These are phyloP conservation scores for Craterocephalus amniculus DNA, from an alignment of 2,797 vertebrate genomes.

Conservation along the genomic window DNA sequence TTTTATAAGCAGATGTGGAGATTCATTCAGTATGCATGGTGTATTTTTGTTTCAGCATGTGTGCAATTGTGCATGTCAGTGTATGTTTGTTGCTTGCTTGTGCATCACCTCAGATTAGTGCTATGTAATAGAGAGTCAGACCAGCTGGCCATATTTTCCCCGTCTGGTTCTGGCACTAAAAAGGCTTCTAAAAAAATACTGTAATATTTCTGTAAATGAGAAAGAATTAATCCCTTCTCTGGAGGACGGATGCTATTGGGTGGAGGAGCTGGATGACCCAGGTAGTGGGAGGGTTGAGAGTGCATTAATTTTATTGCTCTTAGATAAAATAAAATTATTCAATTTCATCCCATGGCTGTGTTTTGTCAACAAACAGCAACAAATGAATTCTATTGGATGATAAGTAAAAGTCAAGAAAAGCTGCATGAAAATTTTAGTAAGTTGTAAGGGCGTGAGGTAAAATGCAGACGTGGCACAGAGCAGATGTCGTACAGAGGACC, in stretches of 20 bases:
- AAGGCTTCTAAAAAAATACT: conserved; percentile 54
- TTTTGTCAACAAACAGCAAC: conserved; percentile 1
- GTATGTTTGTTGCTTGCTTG: conserved; percentile 30
- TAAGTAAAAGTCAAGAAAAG: background rate
- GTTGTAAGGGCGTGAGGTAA: background rate
- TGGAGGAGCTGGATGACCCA: background rate
- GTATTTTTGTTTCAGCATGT: conserved; percentile 16
- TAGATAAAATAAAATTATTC: conserved; percentile 20
- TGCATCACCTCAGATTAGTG: conserved; percentile 61
- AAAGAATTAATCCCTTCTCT: conserved; percentile 60
- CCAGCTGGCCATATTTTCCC: conserved; percentile 72
- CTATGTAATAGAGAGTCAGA: conserved; percentile 59
- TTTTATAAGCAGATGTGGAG: conserved; percentile 23
- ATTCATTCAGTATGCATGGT: conserved; percentile 12
- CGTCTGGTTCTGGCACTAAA: conserved; percentile 57
- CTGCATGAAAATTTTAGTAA: background rate
- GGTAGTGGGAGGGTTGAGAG: conserved; percentile 7
- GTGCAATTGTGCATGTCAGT: conserved; percentile 5
- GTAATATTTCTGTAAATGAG: conserved; percentile 68
- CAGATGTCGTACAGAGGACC: background rate
- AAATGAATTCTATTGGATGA: background rate
- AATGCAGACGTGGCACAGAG: background rate
- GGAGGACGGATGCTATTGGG: conserved; percentile 13
- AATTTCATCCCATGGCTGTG: conserved; percentile 19
- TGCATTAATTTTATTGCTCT: conserved; percentile 19